A percentile compares a stretch with the other conserved stretches of the same genome.
Conservation (phyloP, 2,797 vertebrate genomes). For the Centroberyx gerrardi region DNA sequence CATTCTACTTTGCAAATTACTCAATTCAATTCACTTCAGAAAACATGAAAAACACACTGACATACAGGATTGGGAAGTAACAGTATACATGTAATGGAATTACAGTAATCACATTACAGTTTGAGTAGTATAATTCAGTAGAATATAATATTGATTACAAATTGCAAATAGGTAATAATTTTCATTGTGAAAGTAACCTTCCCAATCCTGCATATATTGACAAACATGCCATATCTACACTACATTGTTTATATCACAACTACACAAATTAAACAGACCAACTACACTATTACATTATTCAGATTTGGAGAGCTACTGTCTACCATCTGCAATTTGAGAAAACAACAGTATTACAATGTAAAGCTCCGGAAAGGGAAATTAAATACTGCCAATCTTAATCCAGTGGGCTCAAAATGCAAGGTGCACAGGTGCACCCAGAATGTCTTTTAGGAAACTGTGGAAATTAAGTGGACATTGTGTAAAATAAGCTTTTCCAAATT, state of each 20-base stretch:
- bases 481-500: conserved; percentile 44
- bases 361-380: neutral
- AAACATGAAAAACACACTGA: conserved; percentile 27
- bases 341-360: conserved; percentile 40
- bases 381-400: neutral
- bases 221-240: neutral
- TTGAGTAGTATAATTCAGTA: neutral
- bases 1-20: neutral
- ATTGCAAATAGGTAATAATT: neutral
- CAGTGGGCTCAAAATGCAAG: conserved; percentile 3
- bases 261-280: neutral
- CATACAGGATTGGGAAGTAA: conserved; percentile 41
- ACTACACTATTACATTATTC: neutral
- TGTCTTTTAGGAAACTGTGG: neutral
- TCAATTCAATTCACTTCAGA: conserved; percentile 4
- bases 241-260: neutral
- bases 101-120: neutral
- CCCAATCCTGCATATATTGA: conserved; percentile 31
- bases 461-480: neutral
- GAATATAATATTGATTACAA: neutral
- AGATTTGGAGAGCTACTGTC: neutral
- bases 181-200: conserved; percentile 29
- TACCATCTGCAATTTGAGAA: conserved; percentile 55
- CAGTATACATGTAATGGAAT: neutral
- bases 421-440: neutral